A percentile compares a stretch with the other conserved stretches of the same genome.
phyloP scores from a whole-genome alignment of 2,113 vertebrate species.

The sheep (Ovis aries) region DNA sequence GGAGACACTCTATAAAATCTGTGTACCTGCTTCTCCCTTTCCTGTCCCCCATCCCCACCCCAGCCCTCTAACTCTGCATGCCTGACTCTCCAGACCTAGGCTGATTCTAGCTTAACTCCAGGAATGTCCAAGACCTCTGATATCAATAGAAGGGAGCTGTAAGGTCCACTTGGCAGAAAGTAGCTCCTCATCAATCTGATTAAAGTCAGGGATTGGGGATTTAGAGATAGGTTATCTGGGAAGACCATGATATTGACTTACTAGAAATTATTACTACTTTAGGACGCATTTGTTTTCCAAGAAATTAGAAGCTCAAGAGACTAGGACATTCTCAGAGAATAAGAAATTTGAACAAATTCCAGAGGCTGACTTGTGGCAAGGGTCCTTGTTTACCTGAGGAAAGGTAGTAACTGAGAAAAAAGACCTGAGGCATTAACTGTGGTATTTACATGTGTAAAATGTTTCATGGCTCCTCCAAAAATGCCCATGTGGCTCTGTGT shows the following conservation, averaged over 20 bases:
- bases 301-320: neutral
- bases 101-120: neutral
- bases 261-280: neutral
- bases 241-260: neutral
- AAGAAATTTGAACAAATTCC: neutral
- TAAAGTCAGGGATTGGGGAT: neutral
- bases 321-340: neutral
- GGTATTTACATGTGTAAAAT: slow-evolving; percentile 9
- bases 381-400: neutral
- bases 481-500: slow-evolving; percentile 49
- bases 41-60: too few relatives aligned
- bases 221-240: neutral
- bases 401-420: neutral
- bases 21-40: neutral
- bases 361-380: neutral
- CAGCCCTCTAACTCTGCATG: neutral
- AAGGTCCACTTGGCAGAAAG: neutral
- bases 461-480: slow-evolving; percentile 7
- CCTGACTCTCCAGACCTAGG: neutral
- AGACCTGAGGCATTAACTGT: neutral
- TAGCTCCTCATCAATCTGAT: neutral
- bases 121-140: neutral
- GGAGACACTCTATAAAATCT: neutral
- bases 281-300: neutral
- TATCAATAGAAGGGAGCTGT: neutral